Evolutionary conservation across 2,113 vertebrate genomes (phyloP), one percentile per base, ranked within the genome.

Genomic region (Apaloderma vittatum): DNA sequence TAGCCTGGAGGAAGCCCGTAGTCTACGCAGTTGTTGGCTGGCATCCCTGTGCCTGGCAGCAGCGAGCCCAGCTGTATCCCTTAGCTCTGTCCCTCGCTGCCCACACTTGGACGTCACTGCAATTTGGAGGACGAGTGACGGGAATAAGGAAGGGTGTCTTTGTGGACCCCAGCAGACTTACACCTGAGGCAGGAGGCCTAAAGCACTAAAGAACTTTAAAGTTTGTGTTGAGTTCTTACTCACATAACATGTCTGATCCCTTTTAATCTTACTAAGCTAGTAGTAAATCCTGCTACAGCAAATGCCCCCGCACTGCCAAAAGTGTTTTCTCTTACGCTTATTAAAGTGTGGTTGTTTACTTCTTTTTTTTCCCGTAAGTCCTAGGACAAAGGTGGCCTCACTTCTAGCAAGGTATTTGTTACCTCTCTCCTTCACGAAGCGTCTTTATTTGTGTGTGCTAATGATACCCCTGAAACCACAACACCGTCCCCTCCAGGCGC

Each of bases 221-320:
- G 21, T 94, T 76, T 49, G 32, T 74, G 21, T 58, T 77, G 46
- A n/a, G 88, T 90, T 88, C 43, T 89, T 45, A 32, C 66, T 91
- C 94, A 77, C 70, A 68, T 82, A 96, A 96, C 66, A 52, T 32
- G 66, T 94, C 94, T 95, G 93, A 97, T 94, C 91, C 94, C 21
- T 91, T 93, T 87, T 82, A 94, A 95, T 95, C 90, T 92, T 75
- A 66, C 68, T 85, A 89, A 85, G 58, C 49, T 91, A 87, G 78
- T 20, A 89, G 45, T 36, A 94, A 94, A 87, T 91, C 80, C 90
- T 84, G 52, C 67, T 80, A 34, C 22, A 88, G 36, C 75, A 94
- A 93, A 84, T 83, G 37, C 26, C 49, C 22, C 61, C 58, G 49
- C 70, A 62, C 45, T 88, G 63, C 67, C 63, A 62, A 43, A 90